Conservation (phyloP, 2,888 invertebrate species). For the Drymonia ruficornis region DNA sequence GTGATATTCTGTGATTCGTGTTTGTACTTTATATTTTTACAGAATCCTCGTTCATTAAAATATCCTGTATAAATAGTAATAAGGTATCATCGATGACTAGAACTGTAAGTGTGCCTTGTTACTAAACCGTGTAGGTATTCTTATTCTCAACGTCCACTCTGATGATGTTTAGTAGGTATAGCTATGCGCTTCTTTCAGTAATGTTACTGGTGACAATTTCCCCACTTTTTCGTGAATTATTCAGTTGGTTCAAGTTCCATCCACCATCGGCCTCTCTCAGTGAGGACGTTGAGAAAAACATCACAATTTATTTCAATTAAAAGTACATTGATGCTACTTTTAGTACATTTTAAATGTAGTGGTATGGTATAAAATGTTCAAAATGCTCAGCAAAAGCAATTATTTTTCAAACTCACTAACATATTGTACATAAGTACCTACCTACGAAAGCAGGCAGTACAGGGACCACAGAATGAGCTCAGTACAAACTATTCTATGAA, state of each 20-base stretch:
- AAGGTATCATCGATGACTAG: constrained; percentile 14
- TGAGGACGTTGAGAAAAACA: no score
- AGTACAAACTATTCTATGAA: constrained; percentile 42
- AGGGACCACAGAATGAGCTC: constrained; percentile 55
- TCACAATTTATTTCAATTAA: no score
- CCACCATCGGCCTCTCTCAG: no score
- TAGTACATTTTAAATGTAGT: no score
- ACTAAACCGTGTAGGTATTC: constrained; percentile 11
- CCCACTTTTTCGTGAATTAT: no score
- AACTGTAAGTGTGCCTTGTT: constrained; percentile 45
- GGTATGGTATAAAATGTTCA: no score
- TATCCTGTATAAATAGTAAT: constrained; percentile 10
- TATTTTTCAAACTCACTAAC: neutral
- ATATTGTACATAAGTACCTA: neutral
- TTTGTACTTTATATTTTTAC: constrained; percentile 18
- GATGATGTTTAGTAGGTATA: no score
- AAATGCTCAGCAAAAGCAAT: neutral
- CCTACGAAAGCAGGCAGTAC: constrained; percentile 36
- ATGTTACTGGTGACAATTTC: no score
- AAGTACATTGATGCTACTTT: no score
- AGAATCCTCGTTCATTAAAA: constrained; percentile 16
- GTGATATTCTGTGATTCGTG: neutral
- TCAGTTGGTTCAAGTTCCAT: no score
- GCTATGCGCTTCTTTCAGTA: no score
- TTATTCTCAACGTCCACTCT: no score